Base-by-base conservation (phyloP, 2,888 invertebrate species). In the Rhagonycha fulva region DNA sequence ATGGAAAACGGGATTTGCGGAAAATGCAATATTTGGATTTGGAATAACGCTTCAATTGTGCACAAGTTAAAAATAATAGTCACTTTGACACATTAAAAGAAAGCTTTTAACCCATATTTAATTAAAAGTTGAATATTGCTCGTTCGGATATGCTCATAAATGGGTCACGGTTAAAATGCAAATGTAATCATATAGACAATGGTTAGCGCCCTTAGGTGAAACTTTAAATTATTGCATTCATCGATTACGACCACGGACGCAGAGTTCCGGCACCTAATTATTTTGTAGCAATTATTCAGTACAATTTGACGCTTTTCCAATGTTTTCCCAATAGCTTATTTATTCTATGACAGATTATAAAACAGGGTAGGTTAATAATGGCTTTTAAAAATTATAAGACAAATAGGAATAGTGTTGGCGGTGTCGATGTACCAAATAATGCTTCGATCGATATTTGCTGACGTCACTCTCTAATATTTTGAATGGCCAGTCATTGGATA, bases 91-190 rank as follows among this genome's bases (percentile, higher is more conserved):
- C 75, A 77, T 77, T 76, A 71, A 70, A 66, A 73, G 74, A 76
- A 62, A 79, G 80, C 78, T 78, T 78, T 79, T 79, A 79, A 74
- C 78, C 81, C 80, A 80, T 80, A 82, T 84, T 84, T 84, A 83
- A 83, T 84, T 82, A 84, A 83, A 82, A 83, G 82, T 83, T 82
- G 83, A 83, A 83, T 82, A 82, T 83, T 83, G 82, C 76, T 82
- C 80, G 80, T 81, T 82, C 62, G 24, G 23, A 83, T 83, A 82
- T 82, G 81, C 76, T 78, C 79, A 72, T 77, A 70, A 72, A 63
- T 72, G 79, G 78, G 76, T 78, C 80, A 74, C 83, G 82, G 81
- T 82, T 83, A 80, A 83, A 83, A 84, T 84, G 84, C 82, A 84
- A 84, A 84, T 84, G 83, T 82, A 83, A 83, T 83, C 78, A 80